These are phyloP conservation scores for Actinia tenebrosa DNA, from an alignment of 64 coral and sea anemone species.

Conservation along the genomic window DNA sequence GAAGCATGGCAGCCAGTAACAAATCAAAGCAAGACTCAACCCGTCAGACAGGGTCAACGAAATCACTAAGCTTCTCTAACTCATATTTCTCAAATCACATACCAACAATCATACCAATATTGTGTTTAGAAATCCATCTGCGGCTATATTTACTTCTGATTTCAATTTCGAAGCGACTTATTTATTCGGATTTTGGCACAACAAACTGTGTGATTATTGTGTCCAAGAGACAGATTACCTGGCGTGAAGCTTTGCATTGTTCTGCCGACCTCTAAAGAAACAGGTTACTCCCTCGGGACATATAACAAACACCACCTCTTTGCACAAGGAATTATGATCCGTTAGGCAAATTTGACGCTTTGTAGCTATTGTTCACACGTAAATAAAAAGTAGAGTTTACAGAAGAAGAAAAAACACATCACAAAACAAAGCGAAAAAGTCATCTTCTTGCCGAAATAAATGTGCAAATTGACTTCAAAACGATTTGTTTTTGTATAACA, in stretches of 20 bases:
- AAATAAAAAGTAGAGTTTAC: neutral
- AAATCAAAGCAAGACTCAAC: neutral
- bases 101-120: neutral
- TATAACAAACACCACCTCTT: neutral
- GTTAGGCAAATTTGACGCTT: neutral
- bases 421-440: too few relatives aligned
- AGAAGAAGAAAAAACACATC: too few relatives aligned
- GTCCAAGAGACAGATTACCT: conserved; percentile 7
- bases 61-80: neutral
- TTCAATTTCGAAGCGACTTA: neutral
- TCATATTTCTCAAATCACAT: neutral
- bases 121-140: neutral
- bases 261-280: neutral
- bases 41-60: neutral
- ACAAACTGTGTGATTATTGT: neutral
- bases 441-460: too few relatives aligned
- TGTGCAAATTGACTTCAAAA: too few relatives aligned
- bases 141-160: neutral
- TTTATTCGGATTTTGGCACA: neutral
- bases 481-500: too few relatives aligned
- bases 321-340: neutral
- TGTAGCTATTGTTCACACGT: neutral
- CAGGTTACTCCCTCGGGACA: neutral
- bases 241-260: neutral
- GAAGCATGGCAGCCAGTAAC: neutral